A percentile compares a stretch with the other conserved stretches of the same genome.
Evolutionary conservation across 2,797 vertebrate species (phyloP).

Genomic region (Tinamus major): DNA sequence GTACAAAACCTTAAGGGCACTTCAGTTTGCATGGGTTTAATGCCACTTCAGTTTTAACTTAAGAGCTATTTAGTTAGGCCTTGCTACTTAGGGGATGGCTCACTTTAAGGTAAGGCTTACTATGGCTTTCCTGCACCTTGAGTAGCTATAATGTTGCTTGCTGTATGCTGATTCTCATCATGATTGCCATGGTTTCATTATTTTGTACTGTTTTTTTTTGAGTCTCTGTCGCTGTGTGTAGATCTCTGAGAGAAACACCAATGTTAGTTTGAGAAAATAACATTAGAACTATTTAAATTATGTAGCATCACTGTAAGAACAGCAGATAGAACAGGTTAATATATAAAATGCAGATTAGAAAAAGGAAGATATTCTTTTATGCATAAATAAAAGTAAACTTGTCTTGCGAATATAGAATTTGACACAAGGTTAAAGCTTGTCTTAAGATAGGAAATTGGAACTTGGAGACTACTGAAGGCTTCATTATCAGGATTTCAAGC

Average conservation of each 20-base stretch:
- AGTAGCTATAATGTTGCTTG: not conserved
- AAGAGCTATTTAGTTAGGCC: not conserved
- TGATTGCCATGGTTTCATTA: not conserved
- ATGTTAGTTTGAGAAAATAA: not conserved
- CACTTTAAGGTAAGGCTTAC: not conserved
- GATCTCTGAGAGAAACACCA: not conserved
- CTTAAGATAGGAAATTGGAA: not conserved
- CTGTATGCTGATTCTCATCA: not conserved
- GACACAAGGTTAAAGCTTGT: not conserved
- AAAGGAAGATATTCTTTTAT: not conserved
- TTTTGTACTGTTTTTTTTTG: rapidly evolving
- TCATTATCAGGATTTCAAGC: not conserved
- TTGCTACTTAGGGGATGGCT: not conserved
- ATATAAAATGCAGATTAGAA: not conserved
- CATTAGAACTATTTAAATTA: not conserved
- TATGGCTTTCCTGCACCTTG: not conserved
- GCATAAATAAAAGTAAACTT: not conserved
- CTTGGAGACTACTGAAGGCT: not conserved
- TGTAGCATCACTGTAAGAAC: not conserved
- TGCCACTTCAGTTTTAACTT: not conserved
- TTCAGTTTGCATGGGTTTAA: not conserved
- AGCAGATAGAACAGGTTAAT: not conserved
- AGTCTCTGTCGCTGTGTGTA: not conserved
- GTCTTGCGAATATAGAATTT: not conserved
- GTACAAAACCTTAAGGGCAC: not conserved